A percentile compares a stretch with the other conserved stretches of the same genome.
phyloP scores from a whole-genome alignment of 2,113 vertebrate species.

The Probosciger aterrimus region DNA sequence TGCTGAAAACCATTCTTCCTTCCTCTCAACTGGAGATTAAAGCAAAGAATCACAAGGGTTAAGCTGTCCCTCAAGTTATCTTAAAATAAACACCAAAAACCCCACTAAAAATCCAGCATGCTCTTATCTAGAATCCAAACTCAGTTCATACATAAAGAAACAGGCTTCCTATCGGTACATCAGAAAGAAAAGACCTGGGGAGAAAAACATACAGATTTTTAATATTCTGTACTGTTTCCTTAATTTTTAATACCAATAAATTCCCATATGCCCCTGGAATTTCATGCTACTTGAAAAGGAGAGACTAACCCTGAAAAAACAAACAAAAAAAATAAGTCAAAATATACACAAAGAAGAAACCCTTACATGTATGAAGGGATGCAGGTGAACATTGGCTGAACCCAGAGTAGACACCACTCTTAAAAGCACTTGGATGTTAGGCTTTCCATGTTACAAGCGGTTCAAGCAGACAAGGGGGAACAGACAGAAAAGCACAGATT shows the following conservation, averaged over 20 bases:
- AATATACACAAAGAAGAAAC: background rate
- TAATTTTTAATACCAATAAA: background rate
- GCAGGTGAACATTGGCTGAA: background rate
- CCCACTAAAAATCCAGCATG: background rate
- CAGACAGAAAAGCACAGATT: background rate
- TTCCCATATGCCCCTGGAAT: background rate
- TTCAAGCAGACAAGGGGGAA: background rate
- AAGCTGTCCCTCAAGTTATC: background rate
- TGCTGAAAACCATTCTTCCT: background rate
- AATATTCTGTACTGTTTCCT: background rate
- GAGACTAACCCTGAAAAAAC: background rate
- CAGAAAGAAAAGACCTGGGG: background rate
- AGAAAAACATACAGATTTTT: background rate
- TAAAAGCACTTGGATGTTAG: background rate
- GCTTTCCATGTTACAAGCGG: background rate
- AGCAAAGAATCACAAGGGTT: background rate
- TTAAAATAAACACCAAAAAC: background rate
- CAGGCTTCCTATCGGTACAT: background rate
- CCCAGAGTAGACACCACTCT: background rate
- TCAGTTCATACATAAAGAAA: background rate
- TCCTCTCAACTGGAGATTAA: background rate
- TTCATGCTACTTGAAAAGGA: background rate
- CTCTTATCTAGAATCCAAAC: background rate
- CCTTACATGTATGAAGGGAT: background rate
- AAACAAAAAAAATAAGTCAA: background rate